phyloP scores from a whole-genome alignment of 2,797 vertebrate genomes.

The Sebastes wilsoni region DNA sequence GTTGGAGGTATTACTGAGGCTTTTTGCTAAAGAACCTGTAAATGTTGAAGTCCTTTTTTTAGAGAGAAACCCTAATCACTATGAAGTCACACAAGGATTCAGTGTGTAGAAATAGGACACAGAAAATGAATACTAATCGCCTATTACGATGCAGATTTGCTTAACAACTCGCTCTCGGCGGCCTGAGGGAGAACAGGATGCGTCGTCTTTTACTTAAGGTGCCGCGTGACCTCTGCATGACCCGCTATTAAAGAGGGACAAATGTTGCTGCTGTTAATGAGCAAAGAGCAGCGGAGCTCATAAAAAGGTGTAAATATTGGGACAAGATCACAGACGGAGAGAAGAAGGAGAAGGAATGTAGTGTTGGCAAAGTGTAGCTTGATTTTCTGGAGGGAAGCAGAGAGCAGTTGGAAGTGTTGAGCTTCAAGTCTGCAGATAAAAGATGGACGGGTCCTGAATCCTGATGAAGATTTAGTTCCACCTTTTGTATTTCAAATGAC shows the following conservation, averaged over 20 bases:
- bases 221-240: slow-evolving; percentile 55
- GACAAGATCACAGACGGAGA: background rate
- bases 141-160: slow-evolving; percentile 72
- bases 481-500: background rate
- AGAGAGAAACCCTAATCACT: background rate
- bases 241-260: slow-evolving; percentile 60
- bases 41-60: background rate
- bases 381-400: background rate
- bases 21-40: background rate
- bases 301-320: slow-evolving; percentile 54
- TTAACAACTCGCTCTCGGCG: slow-evolving; percentile 48
- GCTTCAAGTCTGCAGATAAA: background rate
- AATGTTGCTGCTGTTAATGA: slow-evolving; percentile 59
- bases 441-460: background rate
- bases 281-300: slow-evolving; percentile 37
- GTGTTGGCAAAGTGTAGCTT: background rate
- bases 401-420: background rate
- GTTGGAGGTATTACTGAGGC: background rate
- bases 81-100: background rate
- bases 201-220: slow-evolving; percentile 63
- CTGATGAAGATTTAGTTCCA: background rate
- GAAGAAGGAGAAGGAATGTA: background rate
- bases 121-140: slow-evolving; percentile 70
- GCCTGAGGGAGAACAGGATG: slow-evolving; percentile 55
- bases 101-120: slow-evolving; percentile 43